Evolutionary conservation across 2,888 invertebrate genomes (phyloP), one percentile per base, ranked within the genome.

Genomic region (Clepsis dumicolana): DNA sequence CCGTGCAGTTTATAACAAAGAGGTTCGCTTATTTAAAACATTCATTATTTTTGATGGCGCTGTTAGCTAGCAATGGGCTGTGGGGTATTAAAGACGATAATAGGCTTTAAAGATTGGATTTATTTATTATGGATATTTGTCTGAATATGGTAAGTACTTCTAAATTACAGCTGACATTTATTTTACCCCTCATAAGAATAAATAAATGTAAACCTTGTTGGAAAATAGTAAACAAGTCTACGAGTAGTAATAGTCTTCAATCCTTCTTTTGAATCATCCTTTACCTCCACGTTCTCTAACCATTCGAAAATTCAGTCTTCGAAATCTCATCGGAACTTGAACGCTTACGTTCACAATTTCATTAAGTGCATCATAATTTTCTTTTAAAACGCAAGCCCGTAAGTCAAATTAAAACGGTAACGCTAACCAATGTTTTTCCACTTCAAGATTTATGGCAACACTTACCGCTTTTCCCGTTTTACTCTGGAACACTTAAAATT

Each of bases 401-500:
- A 65, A 65, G 65, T 65, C 67, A 61, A 64, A 65, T 61, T 74
- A 76, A 78, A 71, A 67, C 68, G 71, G 74, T 72, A 74, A 75
- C 74, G 77, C 79, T 59, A 75, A 75, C 72, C 78, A 77, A 78
- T 85, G 88, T 90, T 90, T 89, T 90, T 86, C 86, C 80, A 79
- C 81, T 81, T 74, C 68, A 67, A 82, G 84, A 91, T 93, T 91
- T 92, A 93, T 91, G 72, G 87, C 82, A 78, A 84, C 91, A 92
- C 91, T 93, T 91, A 88, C 77, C 76, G 83, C 81, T 79, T 80
- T 81, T n/a, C 82, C 80, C 79, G 77, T 82, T 83, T 84, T 84
- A 78, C 80, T 81, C 74, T 82, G 71, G 80, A 83, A 86, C 89
- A 87, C 85, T 90, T 90, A 84, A 88, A 89, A 87, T 85, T 87